A percentile compares a stretch with the other conserved stretches of the same genome.
Evolutionary conservation across 2,797 vertebrate species (phyloP).

Genomic region (Dromococcyx pavoninus): DNA sequence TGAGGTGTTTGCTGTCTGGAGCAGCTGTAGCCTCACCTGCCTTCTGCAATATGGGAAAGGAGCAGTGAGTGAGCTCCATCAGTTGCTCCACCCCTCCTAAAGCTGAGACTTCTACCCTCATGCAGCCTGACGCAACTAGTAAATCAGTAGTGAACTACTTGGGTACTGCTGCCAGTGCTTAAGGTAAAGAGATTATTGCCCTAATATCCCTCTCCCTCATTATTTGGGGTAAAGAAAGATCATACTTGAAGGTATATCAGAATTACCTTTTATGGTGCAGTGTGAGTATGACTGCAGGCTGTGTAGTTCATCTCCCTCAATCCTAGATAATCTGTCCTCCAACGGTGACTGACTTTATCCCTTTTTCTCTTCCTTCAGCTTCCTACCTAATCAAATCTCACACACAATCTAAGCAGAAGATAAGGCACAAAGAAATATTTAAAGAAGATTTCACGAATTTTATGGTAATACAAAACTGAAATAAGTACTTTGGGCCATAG

Average conservation of each 20-base stretch:
- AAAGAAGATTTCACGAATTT: background rate
- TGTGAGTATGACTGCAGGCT: background rate
- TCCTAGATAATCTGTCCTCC: background rate
- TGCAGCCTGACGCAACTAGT: background rate
- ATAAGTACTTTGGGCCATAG: background rate
- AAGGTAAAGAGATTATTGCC: background rate
- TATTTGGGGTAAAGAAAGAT: background rate
- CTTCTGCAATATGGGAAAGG: background rate
- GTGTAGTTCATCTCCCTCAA: background rate
- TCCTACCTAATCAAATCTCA: background rate
- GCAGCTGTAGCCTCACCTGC: background rate
- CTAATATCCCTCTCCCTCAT: background rate
- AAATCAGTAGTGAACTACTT: background rate
- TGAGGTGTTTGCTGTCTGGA: background rate
- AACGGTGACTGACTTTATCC: background rate
- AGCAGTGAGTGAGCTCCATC: background rate
- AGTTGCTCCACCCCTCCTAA: background rate
- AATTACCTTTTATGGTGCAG: background rate
- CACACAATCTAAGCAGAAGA: background rate
- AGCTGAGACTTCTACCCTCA: background rate
- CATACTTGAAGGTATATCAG: background rate
- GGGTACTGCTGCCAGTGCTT: background rate
- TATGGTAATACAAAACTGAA: background rate
- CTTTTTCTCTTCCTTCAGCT: background rate
- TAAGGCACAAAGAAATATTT: background rate